Evolutionary conservation across 2,888 invertebrate species (phyloP).

Genomic region (Malacosoma neustria): DNA sequence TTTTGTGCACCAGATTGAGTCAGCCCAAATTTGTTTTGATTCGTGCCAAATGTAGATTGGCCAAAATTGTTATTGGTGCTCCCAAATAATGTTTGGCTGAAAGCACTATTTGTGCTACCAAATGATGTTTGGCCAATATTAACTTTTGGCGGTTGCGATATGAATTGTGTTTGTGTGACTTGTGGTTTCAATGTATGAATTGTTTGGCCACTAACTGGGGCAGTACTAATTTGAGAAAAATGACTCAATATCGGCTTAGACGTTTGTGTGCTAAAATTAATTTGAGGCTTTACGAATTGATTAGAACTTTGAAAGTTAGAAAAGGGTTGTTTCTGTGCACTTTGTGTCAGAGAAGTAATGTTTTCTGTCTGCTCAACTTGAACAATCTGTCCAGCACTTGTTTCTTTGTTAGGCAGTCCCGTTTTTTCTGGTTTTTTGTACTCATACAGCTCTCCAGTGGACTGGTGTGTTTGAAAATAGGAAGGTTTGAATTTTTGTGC

Average conservation of each 20-base stretch:
- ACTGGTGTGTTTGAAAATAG: not conserved
- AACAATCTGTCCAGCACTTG: not conserved
- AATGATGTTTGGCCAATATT: not conserved
- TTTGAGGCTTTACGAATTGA: slow-evolving; percentile 1
- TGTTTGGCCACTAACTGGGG: not conserved
- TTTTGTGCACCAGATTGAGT: slow-evolving; percentile 9
- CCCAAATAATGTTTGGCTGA: too few relatives aligned
- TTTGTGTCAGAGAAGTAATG: not conserved
- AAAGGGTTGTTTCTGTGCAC: slow-evolving; percentile 3
- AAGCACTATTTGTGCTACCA: too few relatives aligned
- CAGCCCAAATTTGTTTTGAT: slow-evolving; percentile 3
- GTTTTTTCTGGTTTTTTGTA: not conserved
- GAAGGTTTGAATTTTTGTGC: slow-evolving; percentile 14
- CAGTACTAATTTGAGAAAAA: slow-evolving; percentile 4
- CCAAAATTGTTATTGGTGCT: too few relatives aligned
- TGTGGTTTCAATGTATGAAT: slow-evolving; percentile 7
- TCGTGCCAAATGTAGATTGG: not conserved
- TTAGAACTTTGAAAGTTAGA: slow-evolving; percentile 3
- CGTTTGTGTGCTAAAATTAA: slow-evolving; percentile 11
- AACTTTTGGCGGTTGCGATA: not conserved
- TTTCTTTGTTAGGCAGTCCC: not conserved
- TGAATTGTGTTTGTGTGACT: slow-evolving; percentile 1
- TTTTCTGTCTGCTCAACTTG: not conserved
- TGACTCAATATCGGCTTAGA: slow-evolving; percentile 12
- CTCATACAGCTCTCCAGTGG: not conserved